phyloP scores from a whole-genome alignment of 2,797 vertebrate genomes.

The Toxotes lorentzi region DNA sequence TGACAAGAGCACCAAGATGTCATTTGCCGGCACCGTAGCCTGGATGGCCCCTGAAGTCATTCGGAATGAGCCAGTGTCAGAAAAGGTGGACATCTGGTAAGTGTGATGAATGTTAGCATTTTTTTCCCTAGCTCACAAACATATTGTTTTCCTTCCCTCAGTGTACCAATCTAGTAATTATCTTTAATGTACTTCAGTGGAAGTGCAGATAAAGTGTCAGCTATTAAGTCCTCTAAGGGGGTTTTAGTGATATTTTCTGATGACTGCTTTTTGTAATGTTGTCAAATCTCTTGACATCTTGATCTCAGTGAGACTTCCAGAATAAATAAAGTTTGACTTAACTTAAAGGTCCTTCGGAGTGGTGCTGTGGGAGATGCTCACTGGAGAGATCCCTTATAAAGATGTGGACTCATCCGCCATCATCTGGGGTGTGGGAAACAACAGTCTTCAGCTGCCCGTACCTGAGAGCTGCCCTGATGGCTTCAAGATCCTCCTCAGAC shows the following conservation, averaged over 20 bases:
- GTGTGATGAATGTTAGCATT: conserved; percentile 13
- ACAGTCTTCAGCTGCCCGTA: conserved; percentile 95
- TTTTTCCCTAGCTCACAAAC: not conserved
- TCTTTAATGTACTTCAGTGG: conserved; percentile 4
- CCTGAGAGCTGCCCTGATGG: conserved; percentile 96
- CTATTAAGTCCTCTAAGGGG: not conserved
- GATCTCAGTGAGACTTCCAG: not conserved
- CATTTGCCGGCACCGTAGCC: conserved; percentile 96
- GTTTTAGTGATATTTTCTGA: not conserved
- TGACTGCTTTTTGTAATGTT: not conserved
- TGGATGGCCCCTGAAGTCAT: conserved; percentile 99
- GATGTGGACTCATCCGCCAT: conserved; percentile 98
- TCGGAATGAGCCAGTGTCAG: conserved; percentile 96
- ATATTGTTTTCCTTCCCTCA: not conserved
- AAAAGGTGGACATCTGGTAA: conserved; percentile 98
- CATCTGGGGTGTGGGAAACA: conserved; percentile 98
- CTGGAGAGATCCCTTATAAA: conserved; percentile 97
- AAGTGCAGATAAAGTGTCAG: not conserved
- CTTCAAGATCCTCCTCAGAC: conserved; percentile 96
- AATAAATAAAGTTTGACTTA: conserved; percentile 26
- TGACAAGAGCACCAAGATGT: conserved; percentile 99
- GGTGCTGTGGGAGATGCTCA: conserved; percentile 97
- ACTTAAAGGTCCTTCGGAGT: conserved; percentile 94
- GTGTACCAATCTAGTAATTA: not conserved
- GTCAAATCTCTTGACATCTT: not conserved